Evolutionary conservation across 1,140 invertebrate species (phyloP), one percentile per base, ranked within the genome.

Genomic region (Hycleus cichorii): DNA sequence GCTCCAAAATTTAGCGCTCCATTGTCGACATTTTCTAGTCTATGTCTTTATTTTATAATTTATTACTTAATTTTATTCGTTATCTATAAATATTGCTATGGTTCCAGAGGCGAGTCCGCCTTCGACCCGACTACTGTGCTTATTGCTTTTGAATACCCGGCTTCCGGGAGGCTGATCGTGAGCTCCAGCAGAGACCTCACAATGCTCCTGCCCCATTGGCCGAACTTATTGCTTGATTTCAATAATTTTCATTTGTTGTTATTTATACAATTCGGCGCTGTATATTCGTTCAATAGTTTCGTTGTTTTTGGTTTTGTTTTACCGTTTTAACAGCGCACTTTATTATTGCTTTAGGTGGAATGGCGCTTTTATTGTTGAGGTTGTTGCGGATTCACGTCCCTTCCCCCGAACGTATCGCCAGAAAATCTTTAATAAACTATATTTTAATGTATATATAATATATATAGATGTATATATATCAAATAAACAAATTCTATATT

Each of bases 71-170:
- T 61, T 18, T 42, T 62, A 62, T 64, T 68, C 66, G 66, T 68
- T 68, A 68, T 64, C 56, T 68, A 64, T 54, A 64, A 32, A 67
- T 72, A 72, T 74, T 74, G 72, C 71, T 72, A 72, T 74, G 63
- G 66, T 69, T 69, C 64, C 60, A 64, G 64, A 62, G 64, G 62
- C 50, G 12, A 62, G 60, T 60, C 53, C 57, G 38, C 56, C 56
- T 44, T 59, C 55, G 63, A 68, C 65, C 63, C 62, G 63, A 60
- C 69, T 72, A 73, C 70, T 69, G 64, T 67, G 62, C 58, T 71
- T 73, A 73, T 73, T 73, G 70, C 70, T 74, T 73, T 72, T 72
- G 71, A 74, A 74, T 74, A 74, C 71, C 72, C 69, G 70, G 71
- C 71, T 66, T 64, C 60, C 70, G 61, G 57, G 66, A 2, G 63